Evolutionary conservation across 2,113 vertebrate genomes (phyloP).

Genomic region (Atrichornis clamosus): DNA sequence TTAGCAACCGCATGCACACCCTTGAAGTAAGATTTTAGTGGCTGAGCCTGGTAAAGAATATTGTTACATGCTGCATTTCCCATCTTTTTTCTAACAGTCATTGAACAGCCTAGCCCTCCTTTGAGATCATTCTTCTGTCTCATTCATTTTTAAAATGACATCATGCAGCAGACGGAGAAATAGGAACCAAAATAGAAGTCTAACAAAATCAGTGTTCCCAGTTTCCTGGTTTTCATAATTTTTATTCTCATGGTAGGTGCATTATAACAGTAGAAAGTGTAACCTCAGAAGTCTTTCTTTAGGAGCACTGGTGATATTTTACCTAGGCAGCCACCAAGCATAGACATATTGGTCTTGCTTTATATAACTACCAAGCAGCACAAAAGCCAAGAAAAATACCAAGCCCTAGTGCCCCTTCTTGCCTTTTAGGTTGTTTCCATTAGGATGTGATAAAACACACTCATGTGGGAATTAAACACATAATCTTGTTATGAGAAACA

Average conservation of each 20-base stretch:
- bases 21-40: background rate
- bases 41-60: background rate
- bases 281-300: background rate
- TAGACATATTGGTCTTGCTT: background rate
- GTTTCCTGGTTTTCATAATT: background rate
- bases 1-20: background rate
- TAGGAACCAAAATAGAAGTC: background rate
- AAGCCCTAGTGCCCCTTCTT: background rate
- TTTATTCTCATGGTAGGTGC: background rate
- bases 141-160: background rate
- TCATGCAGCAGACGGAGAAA: background rate
- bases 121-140: background rate
- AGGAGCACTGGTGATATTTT: background rate
- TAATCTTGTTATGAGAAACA: background rate
- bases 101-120: background rate
- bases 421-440: background rate
- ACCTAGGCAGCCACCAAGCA: background rate
- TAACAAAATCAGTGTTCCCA: background rate
- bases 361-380: background rate
- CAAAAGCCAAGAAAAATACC: background rate
- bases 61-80: accelerated
- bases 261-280: background rate
- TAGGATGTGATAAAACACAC: background rate
- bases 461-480: background rate
- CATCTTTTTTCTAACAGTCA: background rate